phyloP scores from a whole-genome alignment of 2,113 vertebrate genomes.

The human region GRCh38 chr9:101403001-101403500 shows the following conservation, averaged over 20 bases:
- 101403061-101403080: neutral
- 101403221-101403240: neutral
- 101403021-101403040: neutral
- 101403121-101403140: neutral
- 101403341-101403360: neutral
- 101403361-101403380: neutral
- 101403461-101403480: neutral
- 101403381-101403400: neutral
- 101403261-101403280: neutral
- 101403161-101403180: neutral
- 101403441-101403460: neutral
- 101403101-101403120: too few relatives aligned
- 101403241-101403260: neutral
- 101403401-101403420: neutral
- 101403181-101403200: slow-evolving; percentile 19
- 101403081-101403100: neutral
- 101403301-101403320: neutral
- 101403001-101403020: neutral
- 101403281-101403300: neutral
- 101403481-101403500: neutral
- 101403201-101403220: neutral
- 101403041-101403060: neutral
- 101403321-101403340: neutral
- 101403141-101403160: slow-evolving; percentile 14
- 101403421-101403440: neutral